Evolutionary conservation across 2,888 invertebrate genomes (phyloP).

Genomic region (Cerastoderma edule): DNA sequence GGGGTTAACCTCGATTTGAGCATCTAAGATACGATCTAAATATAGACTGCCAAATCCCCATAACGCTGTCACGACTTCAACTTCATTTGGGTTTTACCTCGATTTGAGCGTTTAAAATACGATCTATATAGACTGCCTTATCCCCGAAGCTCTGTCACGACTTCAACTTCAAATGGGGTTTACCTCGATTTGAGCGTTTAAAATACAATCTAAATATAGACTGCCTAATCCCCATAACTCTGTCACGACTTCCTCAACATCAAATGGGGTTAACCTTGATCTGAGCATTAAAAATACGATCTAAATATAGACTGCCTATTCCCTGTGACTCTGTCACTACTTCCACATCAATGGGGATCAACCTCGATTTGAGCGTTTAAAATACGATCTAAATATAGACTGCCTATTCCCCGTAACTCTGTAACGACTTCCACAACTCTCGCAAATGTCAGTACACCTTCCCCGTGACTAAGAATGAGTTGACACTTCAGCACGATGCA

Average conservation of each 20-base stretch:
- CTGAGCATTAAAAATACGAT: no score
- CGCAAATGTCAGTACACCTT: conserved; percentile 68
- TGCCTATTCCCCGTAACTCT: conserved; percentile 70
- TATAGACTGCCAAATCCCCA: conserved; percentile 70
- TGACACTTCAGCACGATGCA: conserved; percentile 78
- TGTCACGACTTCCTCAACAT: conserved; percentile 71
- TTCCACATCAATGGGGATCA: conserved; percentile 45
- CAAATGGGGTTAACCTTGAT: no score
- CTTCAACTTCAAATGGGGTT: conserved; percentile 47
- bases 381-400: conserved; percentile 71
- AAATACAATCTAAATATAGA: conserved; percentile 69
- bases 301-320: no score
- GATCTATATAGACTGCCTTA: no score
- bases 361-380: conserved; percentile 75
- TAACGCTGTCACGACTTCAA: conserved; percentile 73
- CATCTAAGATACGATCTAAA: conserved; percentile 72
- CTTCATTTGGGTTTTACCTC: no score
- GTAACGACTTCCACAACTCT: conserved; percentile 71
- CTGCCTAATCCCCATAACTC: conserved; percentile 72
- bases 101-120: no score
- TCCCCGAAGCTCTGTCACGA: no score
- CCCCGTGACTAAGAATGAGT: conserved; percentile 76
- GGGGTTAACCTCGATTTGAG: conserved; percentile 70
- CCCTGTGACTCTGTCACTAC: no score
- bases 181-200: conserved; percentile 74